phyloP scores from a whole-genome alignment of 2,113 vertebrate genomes.

The Xyliphius kryptos region DNA sequence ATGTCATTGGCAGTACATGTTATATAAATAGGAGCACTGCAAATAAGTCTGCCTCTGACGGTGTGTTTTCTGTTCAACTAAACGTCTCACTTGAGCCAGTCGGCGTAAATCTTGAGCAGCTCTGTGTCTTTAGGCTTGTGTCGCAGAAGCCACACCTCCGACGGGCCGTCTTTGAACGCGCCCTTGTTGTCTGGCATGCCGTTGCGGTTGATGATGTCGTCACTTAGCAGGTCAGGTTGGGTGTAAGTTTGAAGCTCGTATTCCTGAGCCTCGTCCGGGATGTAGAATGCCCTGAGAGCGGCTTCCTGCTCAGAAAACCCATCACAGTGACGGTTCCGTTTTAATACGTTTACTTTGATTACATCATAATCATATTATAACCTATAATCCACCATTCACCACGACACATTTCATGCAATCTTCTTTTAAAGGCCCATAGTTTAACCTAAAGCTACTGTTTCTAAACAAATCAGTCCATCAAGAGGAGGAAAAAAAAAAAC shows the following conservation, averaged over 20 bases:
- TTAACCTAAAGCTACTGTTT: too few relatives aligned
- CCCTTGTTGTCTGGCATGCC: constrained; percentile 56
- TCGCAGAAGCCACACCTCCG: constrained; percentile 78
- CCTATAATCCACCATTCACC: too few relatives aligned
- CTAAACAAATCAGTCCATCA: too few relatives aligned
- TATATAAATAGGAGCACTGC: too few relatives aligned
- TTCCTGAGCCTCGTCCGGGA: constrained; percentile 69
- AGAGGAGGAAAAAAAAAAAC: neutral
- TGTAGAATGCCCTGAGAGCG: constrained; percentile 75
- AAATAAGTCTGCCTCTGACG: too few relatives aligned
- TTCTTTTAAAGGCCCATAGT: too few relatives aligned
- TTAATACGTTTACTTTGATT: too few relatives aligned
- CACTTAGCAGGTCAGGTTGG: constrained; percentile 57
- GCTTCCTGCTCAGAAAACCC: constrained; percentile 68
- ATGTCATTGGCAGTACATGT: too few relatives aligned
- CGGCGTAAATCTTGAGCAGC: constrained; percentile 76
- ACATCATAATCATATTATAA: too few relatives aligned
- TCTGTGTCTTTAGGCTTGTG: constrained; percentile 65
- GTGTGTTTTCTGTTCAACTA: too few relatives aligned
- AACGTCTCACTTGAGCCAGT: constrained; percentile 76
- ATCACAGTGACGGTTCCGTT: too few relatives aligned
- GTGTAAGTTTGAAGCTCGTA: constrained; percentile 75
- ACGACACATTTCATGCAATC: too few relatives aligned
- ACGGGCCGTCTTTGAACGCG: constrained; percentile 55
- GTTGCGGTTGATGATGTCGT: constrained; percentile 77